Evolutionary conservation across 2,888 invertebrate genomes (phyloP).

Genomic region (Abrostola triplasia): DNA sequence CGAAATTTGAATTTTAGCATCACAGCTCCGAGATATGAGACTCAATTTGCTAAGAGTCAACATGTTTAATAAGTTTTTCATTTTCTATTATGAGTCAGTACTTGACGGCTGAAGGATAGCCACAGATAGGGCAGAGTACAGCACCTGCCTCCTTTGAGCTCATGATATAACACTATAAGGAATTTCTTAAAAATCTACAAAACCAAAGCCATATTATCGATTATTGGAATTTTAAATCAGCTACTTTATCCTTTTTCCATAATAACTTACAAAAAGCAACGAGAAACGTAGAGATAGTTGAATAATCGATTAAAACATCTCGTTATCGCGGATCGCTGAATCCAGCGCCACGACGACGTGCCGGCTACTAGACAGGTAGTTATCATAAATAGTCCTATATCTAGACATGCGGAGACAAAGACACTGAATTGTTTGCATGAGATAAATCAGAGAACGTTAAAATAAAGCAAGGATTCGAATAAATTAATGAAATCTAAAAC

Average conservation of each 20-base stretch:
- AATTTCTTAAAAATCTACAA: no score
- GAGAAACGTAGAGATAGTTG: neutral
- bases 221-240: no score
- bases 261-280: neutral
- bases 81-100: no score
- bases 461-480: conserved; percentile 2
- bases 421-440: conserved; percentile 53
- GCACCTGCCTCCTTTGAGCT: no score
- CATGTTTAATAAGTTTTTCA: no score
- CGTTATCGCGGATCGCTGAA: conserved; percentile 28
- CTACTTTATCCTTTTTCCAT: neutral
- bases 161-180: no score
- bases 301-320: conserved; percentile 9
- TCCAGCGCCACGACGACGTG: conserved; percentile 45
- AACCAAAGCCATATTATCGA: no score
- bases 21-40: no score
- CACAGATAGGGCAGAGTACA: no score
- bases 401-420: conserved; percentile 42
- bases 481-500: neutral
- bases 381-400: conserved; percentile 49
- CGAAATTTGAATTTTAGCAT: no score
- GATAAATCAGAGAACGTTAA: conserved; percentile 35
- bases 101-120: no score
- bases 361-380: conserved; percentile 40
- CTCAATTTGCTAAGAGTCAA: no score